These are phyloP conservation scores for Agrenia bidenticulata DNA, from an alignment of 2,888 invertebrate genomes.

Conservation along the genomic window DNA sequence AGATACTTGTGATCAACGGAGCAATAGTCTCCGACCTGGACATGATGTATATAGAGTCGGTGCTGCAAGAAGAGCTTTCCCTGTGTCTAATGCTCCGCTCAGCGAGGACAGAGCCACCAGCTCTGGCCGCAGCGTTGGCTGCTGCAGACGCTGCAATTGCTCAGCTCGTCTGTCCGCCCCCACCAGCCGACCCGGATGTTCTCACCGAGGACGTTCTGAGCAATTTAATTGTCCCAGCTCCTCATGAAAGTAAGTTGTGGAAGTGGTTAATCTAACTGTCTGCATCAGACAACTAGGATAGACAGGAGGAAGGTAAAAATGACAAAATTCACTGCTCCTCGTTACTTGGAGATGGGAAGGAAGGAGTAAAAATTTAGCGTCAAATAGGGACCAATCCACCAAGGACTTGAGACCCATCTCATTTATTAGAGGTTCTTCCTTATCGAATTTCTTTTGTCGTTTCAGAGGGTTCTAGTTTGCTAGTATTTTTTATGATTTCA, in stretches of 20 bases:
- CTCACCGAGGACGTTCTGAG: conserved; percentile 96
- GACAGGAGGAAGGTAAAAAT: too few relatives aligned
- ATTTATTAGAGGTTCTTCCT: too few relatives aligned
- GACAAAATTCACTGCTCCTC: too few relatives aligned
- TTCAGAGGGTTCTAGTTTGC: too few relatives aligned
- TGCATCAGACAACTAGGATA: too few relatives aligned
- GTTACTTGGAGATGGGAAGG: too few relatives aligned
- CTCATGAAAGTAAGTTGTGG: conserved; percentile 80
- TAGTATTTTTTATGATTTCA: too few relatives aligned
- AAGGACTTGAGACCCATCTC: too few relatives aligned
- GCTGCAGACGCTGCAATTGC: conserved; percentile 53
- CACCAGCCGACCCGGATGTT: conserved; percentile 88
- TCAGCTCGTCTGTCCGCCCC: conserved; percentile 87
- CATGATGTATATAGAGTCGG: conserved; percentile 88
- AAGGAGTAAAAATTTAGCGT: too few relatives aligned
- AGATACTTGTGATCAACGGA: conserved; percentile 98
- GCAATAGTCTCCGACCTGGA: conserved; percentile 97
- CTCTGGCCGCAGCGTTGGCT: conserved; percentile 55
- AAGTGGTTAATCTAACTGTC: too few relatives aligned
- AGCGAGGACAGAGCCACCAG: conserved; percentile 77
- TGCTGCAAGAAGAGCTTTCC: conserved; percentile 89
- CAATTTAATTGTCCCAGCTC: conserved; percentile 93
- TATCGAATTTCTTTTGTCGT: too few relatives aligned
- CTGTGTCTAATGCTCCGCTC: conserved; percentile 97
- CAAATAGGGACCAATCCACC: too few relatives aligned